Evolutionary conservation across 2,797 vertebrate genomes (phyloP).

Genomic region (Eleutherodactylus coqui): DNA sequence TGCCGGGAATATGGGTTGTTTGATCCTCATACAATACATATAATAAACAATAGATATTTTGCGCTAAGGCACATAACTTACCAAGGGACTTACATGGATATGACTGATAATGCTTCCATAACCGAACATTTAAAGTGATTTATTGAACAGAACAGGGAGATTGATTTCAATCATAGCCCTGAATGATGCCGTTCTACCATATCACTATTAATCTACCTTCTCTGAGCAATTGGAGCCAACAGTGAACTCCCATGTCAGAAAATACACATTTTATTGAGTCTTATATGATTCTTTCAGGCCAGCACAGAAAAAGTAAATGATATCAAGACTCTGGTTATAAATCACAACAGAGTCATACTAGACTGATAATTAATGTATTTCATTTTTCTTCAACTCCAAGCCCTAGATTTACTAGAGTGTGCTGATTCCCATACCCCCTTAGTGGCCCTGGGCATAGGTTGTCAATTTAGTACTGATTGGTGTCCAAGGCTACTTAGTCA

Average conservation of each 20-base stretch:
- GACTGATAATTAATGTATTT: conserved; percentile 58
- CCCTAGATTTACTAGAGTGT: conserved; percentile 42
- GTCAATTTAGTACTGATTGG: conserved; percentile 29
- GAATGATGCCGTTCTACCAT: conserved; percentile 56
- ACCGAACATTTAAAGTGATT: conserved; percentile 52
- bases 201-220: conserved; percentile 57
- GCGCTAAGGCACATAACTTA: conserved; percentile 17
- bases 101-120: conserved; percentile 33
- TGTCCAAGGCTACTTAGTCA: conserved; percentile 8
- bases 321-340: conserved; percentile 58
- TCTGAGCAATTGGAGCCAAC: conserved; percentile 47
- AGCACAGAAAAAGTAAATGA: conserved; percentile 54
- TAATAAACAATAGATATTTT: conserved; percentile 48
- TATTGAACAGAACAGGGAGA: conserved; percentile 52
- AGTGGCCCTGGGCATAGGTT: conserved; percentile 28
- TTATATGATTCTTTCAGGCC: conserved; percentile 56
- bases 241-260: conserved; percentile 49
- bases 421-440: conserved; percentile 44
- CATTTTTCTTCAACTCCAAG: conserved; percentile 57
- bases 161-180: conserved; percentile 56
- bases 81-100: conserved; percentile 21
- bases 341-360: conserved; percentile 52
- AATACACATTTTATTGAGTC: conserved; percentile 55
- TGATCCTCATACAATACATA: conserved; percentile 14
- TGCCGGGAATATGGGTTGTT: conserved; percentile 37